Percentiles rank a stretch among this genome's conserved stretches.
Conservation (phyloP, 1,140 invertebrate species). For the Centruroides sculpturatus region DNA sequence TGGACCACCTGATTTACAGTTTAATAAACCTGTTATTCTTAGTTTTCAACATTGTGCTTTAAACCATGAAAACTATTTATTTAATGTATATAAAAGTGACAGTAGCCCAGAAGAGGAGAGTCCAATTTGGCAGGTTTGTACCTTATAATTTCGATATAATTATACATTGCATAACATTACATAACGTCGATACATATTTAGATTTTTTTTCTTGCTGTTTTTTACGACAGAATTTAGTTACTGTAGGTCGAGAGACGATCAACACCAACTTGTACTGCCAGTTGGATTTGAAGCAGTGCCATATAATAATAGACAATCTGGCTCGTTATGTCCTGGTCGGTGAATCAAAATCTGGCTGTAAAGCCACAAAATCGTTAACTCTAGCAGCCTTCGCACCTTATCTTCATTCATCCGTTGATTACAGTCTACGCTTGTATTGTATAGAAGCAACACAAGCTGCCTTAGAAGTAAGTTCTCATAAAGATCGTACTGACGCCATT, state of each 20-base stretch:
- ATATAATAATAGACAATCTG: conserved; percentile 74
- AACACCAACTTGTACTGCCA: conserved; percentile 87
- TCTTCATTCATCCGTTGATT: conserved; percentile 44
- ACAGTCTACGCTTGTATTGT: conserved; percentile 73
- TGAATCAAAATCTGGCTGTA: conserved; percentile 42
- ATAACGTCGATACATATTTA: too few species aligned
- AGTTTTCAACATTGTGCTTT: conserved; percentile 79
- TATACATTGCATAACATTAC: too few species aligned
- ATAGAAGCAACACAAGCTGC: conserved; percentile 84
- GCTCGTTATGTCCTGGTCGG: conserved; percentile 77
- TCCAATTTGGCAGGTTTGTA: conserved; percentile 23
- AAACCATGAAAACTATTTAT: conserved; percentile 17
- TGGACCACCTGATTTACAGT: conserved; percentile 56
- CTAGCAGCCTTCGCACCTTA: conserved; percentile 67
- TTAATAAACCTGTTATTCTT: conserved; percentile 78
- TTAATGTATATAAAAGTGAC: conserved; percentile 20
- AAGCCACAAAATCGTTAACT: conserved; percentile 66
- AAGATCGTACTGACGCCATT: neutral
- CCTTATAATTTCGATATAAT: neutral
- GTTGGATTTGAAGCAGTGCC: conserved; percentile 69
- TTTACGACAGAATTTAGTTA: conserved; percentile 46
- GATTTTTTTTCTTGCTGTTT: neutral
- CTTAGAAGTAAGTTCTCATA: conserved; percentile 41
- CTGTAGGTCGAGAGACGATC: conserved; percentile 88
- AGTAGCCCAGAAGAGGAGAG: conserved; percentile 23